A percentile compares a stretch with the other conserved stretches of the same genome.
Conservation (phyloP, 2,113 vertebrate species). For the Phrynocephalus versicolor region DNA sequence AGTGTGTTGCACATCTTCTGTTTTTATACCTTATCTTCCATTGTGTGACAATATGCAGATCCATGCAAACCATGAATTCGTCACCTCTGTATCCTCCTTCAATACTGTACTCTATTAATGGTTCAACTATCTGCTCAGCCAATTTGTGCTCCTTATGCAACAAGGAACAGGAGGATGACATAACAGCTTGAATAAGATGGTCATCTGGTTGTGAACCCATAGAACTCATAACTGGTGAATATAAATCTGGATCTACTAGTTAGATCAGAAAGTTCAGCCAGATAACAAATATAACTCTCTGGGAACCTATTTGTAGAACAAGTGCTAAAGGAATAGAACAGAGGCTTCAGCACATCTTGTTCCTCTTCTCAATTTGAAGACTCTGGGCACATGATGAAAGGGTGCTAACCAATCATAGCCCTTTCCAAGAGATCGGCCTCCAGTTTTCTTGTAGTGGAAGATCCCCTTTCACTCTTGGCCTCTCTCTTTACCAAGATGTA, state of each 20-base stretch:
- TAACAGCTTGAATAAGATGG: not conserved
- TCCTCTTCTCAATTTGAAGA: slow-evolving; percentile 5
- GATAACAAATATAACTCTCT: not conserved
- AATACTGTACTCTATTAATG: too few species aligned
- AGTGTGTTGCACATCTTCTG: not conserved
- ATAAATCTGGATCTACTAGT: not conserved
- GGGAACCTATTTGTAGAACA: not conserved
- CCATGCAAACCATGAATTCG: too few species aligned
- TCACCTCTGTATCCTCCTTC: too few species aligned
- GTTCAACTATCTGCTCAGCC: too few species aligned
- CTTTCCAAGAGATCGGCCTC: not conserved
- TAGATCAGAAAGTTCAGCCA: not conserved
- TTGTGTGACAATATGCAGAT: too few species aligned
- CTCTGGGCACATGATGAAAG: not conserved
- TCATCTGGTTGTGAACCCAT: not conserved
- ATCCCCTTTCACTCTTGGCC: too few species aligned
- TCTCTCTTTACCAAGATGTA: not conserved
- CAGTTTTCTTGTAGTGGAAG: not conserved
- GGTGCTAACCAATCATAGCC: not conserved
- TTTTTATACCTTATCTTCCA: too few species aligned
- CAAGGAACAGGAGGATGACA: not conserved
- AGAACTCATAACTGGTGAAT: not conserved
- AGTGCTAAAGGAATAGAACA: not conserved
- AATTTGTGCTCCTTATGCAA: not conserved
- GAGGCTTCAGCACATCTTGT: not conserved